phyloP scores from a whole-genome alignment of 2,888 invertebrate species.

The Acleris literana region DNA sequence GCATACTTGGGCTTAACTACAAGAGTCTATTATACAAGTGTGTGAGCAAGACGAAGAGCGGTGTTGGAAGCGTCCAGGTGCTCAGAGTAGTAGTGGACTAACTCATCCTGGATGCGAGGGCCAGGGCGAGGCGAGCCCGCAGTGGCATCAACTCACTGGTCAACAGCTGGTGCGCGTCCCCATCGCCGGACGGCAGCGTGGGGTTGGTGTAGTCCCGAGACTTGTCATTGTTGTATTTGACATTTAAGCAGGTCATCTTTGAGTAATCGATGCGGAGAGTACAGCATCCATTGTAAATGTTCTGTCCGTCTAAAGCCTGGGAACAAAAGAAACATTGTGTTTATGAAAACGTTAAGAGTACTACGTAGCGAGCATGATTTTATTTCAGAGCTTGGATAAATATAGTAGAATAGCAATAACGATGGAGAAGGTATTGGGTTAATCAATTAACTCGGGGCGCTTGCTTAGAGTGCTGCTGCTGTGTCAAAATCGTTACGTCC shows the following conservation, averaged over 20 bases:
- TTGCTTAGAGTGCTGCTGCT: slow-evolving; percentile 54
- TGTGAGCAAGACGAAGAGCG: slow-evolving; percentile 52
- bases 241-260: slow-evolving; percentile 98
- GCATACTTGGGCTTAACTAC: slow-evolving; percentile 31
- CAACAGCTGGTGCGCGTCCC: slow-evolving; percentile 84
- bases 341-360: background rate
- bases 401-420: too few relatives aligned
- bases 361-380: too few relatives aligned
- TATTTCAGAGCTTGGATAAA: too few relatives aligned
- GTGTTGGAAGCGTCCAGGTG: slow-evolving; percentile 73
- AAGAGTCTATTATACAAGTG: slow-evolving; percentile 36
- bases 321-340: slow-evolving; percentile 48
- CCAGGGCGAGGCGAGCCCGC: slow-evolving; percentile 79
- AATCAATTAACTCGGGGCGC: background rate
- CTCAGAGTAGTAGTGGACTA: slow-evolving; percentile 79
- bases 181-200: slow-evolving; percentile 96
- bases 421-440: background rate
- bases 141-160: slow-evolving; percentile 86
- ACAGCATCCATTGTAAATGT: slow-evolving; percentile 99
- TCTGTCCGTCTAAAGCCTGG: slow-evolving; percentile 98
- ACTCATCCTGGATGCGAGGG: slow-evolving; percentile 85
- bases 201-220: slow-evolving; percentile 99
- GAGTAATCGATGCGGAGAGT: slow-evolving; percentile 99
- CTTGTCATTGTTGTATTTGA: slow-evolving; percentile 99
- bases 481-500: slow-evolving; percentile 72